phyloP scores from a whole-genome alignment of 2,888 invertebrate genomes.

The Baronia brevicornis region DNA sequence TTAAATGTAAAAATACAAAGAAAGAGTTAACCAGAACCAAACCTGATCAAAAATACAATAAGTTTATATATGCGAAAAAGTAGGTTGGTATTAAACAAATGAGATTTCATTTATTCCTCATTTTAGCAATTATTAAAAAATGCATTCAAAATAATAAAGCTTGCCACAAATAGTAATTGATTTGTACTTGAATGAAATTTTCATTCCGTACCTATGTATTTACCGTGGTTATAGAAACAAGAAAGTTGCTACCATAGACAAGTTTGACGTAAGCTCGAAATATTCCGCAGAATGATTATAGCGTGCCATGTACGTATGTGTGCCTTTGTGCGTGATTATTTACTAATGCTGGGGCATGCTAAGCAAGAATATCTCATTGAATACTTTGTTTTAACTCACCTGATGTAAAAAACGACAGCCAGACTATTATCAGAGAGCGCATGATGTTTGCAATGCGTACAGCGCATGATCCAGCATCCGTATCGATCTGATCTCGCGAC shows the following conservation, averaged over 20 bases:
- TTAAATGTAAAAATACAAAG: too few species aligned
- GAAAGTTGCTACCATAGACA: conserved; percentile 27
- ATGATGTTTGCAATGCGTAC: conserved; percentile 46
- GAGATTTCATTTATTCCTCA: too few species aligned
- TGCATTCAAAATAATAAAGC: too few species aligned
- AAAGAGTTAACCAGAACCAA: too few species aligned
- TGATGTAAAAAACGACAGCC: conserved; percentile 50
- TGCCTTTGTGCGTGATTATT: not conserved
- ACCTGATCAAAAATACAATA: too few species aligned
- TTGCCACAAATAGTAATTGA: too few species aligned
- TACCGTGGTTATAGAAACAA: too few species aligned
- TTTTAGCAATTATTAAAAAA: too few species aligned
- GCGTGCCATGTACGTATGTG: conserved; percentile 1
- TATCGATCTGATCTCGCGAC: conserved; percentile 60
- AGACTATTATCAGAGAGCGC: conserved; percentile 58
- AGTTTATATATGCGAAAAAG: too few species aligned
- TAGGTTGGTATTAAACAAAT: too few species aligned
- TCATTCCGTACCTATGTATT: too few species aligned
- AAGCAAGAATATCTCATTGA: not conserved
- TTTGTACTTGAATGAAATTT: too few species aligned
- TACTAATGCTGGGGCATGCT: conserved; percentile 4
- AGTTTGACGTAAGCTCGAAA: conserved; percentile 30
- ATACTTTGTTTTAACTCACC: conserved; percentile 49
- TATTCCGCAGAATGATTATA: conserved; percentile 12
- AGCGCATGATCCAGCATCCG: conserved; percentile 65